These are phyloP conservation scores for Gorsachius goisagi DNA, from an alignment of 2,113 vertebrate species.

Conservation along the genomic window DNA sequence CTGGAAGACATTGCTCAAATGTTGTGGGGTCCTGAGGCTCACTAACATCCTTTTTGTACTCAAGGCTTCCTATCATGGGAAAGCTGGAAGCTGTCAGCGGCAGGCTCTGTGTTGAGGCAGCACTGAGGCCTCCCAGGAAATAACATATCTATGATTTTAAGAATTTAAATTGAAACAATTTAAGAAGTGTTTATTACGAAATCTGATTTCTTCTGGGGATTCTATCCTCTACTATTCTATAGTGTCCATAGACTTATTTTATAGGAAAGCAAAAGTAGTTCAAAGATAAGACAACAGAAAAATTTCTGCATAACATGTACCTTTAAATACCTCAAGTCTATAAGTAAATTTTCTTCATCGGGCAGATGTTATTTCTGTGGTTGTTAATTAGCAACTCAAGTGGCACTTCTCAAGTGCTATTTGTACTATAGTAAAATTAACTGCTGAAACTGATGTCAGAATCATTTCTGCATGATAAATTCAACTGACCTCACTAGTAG, in stretches of 20 bases:
- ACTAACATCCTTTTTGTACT: not conserved
- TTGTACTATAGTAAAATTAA: conserved; percentile 47
- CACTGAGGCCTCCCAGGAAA: not conserved
- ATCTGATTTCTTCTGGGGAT: not conserved
- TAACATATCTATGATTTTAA: not conserved
- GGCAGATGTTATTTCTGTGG: not conserved
- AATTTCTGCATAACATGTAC: not conserved
- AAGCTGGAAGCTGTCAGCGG: not conserved
- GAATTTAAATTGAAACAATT: too few species aligned
- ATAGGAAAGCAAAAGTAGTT: not conserved
- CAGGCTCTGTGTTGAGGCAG: not conserved
- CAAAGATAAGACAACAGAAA: not conserved
- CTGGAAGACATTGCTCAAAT: not conserved
- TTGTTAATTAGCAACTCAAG: conserved; percentile 44
- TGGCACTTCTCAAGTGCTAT: not conserved
- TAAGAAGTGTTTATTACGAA: not conserved
- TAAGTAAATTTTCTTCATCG: not conserved
- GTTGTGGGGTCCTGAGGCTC: not conserved
- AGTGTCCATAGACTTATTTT: not conserved
- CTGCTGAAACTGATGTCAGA: conserved; percentile 40
- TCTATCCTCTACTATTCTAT: not conserved
- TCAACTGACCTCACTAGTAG: conserved; percentile 56
- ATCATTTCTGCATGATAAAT: conserved; percentile 50
- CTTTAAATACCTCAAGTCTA: not conserved
- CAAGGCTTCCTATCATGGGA: not conserved